phyloP scores from a whole-genome alignment of 2,888 invertebrate genomes.

The Drosophila mayaguana region DNA sequence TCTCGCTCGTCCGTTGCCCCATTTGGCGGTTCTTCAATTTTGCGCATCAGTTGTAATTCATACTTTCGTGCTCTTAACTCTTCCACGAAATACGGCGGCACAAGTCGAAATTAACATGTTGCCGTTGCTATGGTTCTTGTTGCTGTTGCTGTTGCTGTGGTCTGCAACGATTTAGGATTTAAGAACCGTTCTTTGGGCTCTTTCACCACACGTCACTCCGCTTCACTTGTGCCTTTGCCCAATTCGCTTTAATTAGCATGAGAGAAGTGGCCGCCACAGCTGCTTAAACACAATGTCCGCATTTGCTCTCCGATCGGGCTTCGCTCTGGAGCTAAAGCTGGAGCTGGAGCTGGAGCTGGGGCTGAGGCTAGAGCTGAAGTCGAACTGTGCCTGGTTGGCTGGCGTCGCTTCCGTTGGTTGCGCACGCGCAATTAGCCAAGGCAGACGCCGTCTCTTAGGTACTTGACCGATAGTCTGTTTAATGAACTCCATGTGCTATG shows the following conservation, averaged over 20 bases:
- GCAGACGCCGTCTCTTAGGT: conserved; percentile 68
- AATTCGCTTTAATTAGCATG: conserved; percentile 79
- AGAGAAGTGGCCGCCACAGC: conserved; percentile 75
- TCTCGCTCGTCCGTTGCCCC: conserved; percentile 58
- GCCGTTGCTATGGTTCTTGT: conserved; percentile 37
- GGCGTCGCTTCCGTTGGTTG: conserved; percentile 73
- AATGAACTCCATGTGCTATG: conserved; percentile 54
- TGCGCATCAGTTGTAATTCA: conserved; percentile 81
- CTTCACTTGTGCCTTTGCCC: conserved; percentile 69
- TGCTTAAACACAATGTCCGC: conserved; percentile 72
- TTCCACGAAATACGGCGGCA: conserved; percentile 76
- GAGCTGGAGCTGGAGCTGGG: conserved; percentile 9
- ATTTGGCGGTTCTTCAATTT: conserved; percentile 72
- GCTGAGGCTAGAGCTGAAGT: conserved; percentile 16
- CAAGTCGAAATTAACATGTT: conserved; percentile 77
- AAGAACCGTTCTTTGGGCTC: conserved; percentile 72
- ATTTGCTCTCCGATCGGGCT: conserved; percentile 29
- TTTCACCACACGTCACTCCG: conserved; percentile 61
- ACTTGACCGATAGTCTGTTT: conserved; percentile 76
- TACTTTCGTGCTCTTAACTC: conserved; percentile 71
- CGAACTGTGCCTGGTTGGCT: conserved; percentile 29
- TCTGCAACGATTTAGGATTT: conserved; percentile 71
- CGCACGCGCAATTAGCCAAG: conserved; percentile 78
- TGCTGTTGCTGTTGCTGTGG: conserved; percentile 31
- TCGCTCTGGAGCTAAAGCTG: conserved; percentile 8